Evolutionary conservation across 2,888 invertebrate species (phyloP).

Genomic region (Autographa gamma): DNA sequence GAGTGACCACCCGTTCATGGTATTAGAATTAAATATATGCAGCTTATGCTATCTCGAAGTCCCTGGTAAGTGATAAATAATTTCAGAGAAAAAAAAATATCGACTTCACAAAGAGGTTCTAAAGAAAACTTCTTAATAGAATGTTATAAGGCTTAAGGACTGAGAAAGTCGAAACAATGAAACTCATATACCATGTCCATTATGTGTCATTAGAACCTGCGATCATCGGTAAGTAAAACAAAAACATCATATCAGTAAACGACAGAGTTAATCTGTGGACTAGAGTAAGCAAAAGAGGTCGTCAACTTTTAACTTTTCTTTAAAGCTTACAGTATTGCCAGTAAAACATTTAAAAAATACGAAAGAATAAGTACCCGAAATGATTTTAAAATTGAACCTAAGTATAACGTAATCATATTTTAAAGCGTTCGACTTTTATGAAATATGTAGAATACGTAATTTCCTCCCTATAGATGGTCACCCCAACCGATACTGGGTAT

Average conservation of each 20-base stretch:
- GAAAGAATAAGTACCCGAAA: background rate
- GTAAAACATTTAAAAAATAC: background rate
- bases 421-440: background rate
- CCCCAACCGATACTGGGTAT: constrained; percentile 77
- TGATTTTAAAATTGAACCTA: background rate
- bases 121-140: too few species aligned
- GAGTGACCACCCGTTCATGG: constrained; percentile 63
- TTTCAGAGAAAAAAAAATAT: too few species aligned
- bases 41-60: background rate
- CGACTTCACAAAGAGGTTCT: too few species aligned
- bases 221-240: too few species aligned
- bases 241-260: too few species aligned
- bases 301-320: background rate
- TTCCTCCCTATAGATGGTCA: constrained; percentile 68
- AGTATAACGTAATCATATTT: background rate
- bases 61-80: background rate
- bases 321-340: background rate
- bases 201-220: too few species aligned
- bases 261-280: too few species aligned
- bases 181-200: too few species aligned
- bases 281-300: too few species aligned
- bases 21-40: background rate
- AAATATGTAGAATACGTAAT: constrained; percentile 10
- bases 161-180: too few species aligned
- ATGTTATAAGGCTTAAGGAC: too few species aligned